Evolutionary conservation across 2,113 vertebrate species (phyloP), one percentile per base, ranked within the genome.

Genomic region (Callocephalon fimbriatum): DNA sequence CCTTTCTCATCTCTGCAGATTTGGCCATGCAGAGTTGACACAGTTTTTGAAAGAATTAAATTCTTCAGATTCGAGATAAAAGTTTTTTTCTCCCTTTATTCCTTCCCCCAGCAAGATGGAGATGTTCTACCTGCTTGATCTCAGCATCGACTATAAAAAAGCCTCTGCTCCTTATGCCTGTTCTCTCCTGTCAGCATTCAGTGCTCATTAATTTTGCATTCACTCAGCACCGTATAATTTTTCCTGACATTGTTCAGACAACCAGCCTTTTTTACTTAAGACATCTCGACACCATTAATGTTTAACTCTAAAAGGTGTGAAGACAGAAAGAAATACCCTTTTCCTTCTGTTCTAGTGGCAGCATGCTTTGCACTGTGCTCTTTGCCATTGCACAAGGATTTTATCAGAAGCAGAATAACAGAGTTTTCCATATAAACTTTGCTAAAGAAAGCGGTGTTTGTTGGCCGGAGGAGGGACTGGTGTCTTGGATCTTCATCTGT

Each of bases 211-310:
- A 90, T 93, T 94, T 90, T 92, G 86, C 74, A 73, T 89, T 86
- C 70, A 15, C 51, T 73, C 94, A 87, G 76, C 77, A 93, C 88
- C 25, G 48, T 86, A 66, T 91, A 95, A 70, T 95, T 93, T 86
- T 44, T 68, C 85, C 88, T 95, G 87, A 86, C 84, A 91, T 62
- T 63, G 85, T 95, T 93, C 84, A 86, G 93, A 91, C 88, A 93
- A 48, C 29, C 88, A 77, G 91, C 65, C 73, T 75, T 68, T 89
- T 77, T 65, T 51, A 48, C 72, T 68, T 23, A 72, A 91, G 90
- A 83, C 81, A 61, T 86, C 85, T 71, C 22, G 9, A 54, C 68
- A 67, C 76, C 62, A 23, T 88, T 59, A 79, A 72, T 63, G 84
- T 65, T 81, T 85, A 62, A 90, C 73, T 83, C 68, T 53, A 48